Evolutionary conservation across 2,888 invertebrate species (phyloP).

Genomic region (Dastarcus helophoroides): DNA sequence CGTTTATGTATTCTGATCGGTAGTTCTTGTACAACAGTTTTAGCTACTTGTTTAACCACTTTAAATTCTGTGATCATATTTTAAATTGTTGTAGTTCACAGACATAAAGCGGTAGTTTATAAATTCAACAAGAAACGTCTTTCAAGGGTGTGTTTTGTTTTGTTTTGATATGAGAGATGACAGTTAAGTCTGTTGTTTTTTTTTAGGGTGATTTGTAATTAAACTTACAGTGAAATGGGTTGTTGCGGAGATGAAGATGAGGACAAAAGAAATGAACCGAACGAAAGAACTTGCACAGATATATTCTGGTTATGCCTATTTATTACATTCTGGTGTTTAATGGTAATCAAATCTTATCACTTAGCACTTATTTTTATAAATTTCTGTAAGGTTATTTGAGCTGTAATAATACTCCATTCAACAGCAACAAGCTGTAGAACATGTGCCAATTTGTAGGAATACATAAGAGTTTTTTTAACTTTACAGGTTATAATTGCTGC

Average conservation of each 20-base stretch:
- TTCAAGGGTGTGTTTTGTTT: too few species aligned
- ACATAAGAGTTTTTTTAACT: conserved; percentile 4
- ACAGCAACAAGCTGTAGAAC: conserved; percentile 8
- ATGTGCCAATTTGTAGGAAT: conserved; percentile 7
- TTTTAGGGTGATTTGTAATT: too few species aligned
- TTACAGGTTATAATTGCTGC: conserved; percentile 63
- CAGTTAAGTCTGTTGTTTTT: too few species aligned
- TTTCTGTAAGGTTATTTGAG: too few species aligned
- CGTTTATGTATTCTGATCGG: too few species aligned
- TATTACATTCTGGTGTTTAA: conserved; percentile 68
- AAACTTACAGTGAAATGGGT: conserved; percentile 43
- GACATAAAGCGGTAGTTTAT: too few species aligned
- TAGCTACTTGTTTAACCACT: too few species aligned
- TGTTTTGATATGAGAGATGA: too few species aligned
- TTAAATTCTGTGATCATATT: too few species aligned
- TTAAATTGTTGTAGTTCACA: too few species aligned
- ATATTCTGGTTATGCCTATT: conserved; percentile 70
- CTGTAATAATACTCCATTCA: conserved; percentile 3
- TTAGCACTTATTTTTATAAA: conserved; percentile 5
- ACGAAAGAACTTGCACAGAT: conserved; percentile 68
- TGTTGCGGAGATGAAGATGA: conserved; percentile 53
- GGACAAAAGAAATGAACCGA: conserved; percentile 37
- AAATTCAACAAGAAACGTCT: too few species aligned
- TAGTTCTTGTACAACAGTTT: too few species aligned
- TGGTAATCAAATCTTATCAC: conserved; percentile 47